Percentiles rank a stretch among this genome's conserved stretches.
Conservation (phyloP, 2,113 vertebrate genomes). For the Gymnogyps californianus region DNA sequence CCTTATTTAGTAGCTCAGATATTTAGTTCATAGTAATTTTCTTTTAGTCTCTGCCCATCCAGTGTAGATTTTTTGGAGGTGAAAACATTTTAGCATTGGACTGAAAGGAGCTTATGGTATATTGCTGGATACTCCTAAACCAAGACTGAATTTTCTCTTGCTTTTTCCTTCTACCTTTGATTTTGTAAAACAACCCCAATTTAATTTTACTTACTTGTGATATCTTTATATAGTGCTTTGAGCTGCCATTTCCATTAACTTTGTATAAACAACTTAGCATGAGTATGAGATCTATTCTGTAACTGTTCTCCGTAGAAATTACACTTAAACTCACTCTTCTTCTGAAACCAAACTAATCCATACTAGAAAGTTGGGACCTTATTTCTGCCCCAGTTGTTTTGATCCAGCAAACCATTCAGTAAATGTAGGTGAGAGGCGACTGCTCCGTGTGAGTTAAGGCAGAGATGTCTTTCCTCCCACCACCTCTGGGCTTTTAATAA, state of each 20-base stretch:
- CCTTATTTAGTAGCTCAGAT: background rate
- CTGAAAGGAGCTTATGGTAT: background rate
- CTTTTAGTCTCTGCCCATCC: background rate
- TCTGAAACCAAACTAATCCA: background rate
- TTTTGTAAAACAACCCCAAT: background rate
- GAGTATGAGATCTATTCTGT: background rate
- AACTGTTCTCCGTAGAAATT: background rate
- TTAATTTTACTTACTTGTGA: background rate
- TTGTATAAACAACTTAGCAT: background rate
- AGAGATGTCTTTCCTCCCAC: background rate
- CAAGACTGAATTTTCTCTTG: background rate
- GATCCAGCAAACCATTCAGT: background rate
- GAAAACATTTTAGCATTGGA: background rate
- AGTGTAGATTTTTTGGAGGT: background rate
- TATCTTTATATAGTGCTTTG: background rate
- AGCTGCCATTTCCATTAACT: background rate
- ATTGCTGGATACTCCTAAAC: background rate
- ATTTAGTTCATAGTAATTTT: background rate
- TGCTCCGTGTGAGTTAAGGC: background rate
- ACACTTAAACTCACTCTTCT: background rate
- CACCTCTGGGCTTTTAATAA: conserved; percentile 18
- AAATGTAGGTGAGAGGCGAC: conserved; percentile 40
- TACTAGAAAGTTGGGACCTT: background rate
- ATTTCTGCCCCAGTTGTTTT: conserved; percentile 22
- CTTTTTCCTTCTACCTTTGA: background rate